These are phyloP conservation scores for Erebia aethiops DNA, from an alignment of 2,888 invertebrate species.

Conservation along the genomic window DNA sequence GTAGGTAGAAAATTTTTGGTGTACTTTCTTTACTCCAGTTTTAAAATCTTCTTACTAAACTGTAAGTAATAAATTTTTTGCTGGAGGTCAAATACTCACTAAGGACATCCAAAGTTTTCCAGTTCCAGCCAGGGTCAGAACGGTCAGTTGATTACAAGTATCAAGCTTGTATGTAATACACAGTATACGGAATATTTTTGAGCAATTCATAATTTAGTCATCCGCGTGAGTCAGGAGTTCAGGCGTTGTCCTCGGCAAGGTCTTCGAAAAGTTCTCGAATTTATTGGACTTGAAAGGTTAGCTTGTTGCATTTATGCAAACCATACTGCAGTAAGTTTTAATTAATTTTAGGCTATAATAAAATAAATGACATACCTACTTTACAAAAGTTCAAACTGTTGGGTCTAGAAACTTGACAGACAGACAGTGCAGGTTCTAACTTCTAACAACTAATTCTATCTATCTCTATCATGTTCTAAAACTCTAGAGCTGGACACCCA, in stretches of 20 bases:
- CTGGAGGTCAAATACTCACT: no score
- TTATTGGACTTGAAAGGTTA: slow-evolving; percentile 7
- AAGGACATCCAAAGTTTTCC: not conserved
- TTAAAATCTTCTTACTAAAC: no score
- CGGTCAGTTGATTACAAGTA: not conserved
- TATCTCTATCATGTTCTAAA: no score
- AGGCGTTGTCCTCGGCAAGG: slow-evolving; percentile 20
- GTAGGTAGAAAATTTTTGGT: no score
- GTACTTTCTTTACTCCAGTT: no score
- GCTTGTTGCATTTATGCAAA: slow-evolving; percentile 1
- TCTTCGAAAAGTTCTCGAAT: slow-evolving; percentile 17
- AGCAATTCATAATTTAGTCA: slow-evolving; percentile 12
- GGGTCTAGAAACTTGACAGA: no score
- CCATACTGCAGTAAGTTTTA: not conserved
- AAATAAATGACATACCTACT: no score
- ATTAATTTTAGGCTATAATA: not conserved
- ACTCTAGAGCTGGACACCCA: no score
- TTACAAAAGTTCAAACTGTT: no score
- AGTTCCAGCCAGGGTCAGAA: not conserved
- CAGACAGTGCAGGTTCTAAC: no score
- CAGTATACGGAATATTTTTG: slow-evolving; percentile 2
- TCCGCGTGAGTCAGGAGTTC: slow-evolving; percentile 16
- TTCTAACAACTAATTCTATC: no score
- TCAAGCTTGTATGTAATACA: not conserved
- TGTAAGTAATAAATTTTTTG: no score